A percentile compares a stretch with the other conserved stretches of the same genome.
These are phyloP conservation scores for Chrysocyon brachyurus DNA, from an alignment of 2,797 vertebrate species.

Conservation along the genomic window DNA sequence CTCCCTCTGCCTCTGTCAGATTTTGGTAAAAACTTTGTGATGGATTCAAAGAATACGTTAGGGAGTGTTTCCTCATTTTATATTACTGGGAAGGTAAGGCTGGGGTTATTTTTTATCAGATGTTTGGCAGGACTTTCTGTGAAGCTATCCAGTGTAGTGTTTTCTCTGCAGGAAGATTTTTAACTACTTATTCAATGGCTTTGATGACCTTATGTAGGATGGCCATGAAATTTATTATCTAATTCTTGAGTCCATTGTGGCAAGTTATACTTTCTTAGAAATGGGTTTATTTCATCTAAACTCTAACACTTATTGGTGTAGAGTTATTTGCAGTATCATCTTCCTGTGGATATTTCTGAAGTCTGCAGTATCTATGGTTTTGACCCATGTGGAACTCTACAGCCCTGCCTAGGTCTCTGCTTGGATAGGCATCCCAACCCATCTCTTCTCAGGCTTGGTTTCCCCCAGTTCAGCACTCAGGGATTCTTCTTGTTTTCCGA, in stretches of 20 bases:
- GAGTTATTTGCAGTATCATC: not conserved
- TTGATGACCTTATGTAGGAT: not conserved
- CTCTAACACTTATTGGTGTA: not conserved
- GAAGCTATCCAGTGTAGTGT: not conserved
- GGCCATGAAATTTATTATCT: not conserved
- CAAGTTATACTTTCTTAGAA: not conserved
- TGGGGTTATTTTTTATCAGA: conserved; percentile 3
- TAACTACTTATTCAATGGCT: conserved; percentile 4
- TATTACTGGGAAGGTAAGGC: not conserved
- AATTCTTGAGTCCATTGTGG: conserved; percentile 29
- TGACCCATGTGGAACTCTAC: too few relatives aligned
- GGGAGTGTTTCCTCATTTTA: not conserved
- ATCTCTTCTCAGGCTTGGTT: not conserved
- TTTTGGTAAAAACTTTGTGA: not conserved
- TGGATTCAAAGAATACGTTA: not conserved
- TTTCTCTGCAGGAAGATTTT: conserved; percentile 33
- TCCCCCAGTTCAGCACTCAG: not conserved
- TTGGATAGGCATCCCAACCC: not conserved
- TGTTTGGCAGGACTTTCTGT: not conserved
- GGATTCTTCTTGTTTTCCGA: not conserved
- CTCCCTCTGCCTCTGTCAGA: not conserved
- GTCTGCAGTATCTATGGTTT: not conserved
- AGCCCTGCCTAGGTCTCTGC: not conserved
- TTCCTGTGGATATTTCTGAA: not conserved
- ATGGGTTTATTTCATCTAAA: not conserved